Conservation (phyloP, 2,888 invertebrate species). For the Chelonus formosanus region DNA sequence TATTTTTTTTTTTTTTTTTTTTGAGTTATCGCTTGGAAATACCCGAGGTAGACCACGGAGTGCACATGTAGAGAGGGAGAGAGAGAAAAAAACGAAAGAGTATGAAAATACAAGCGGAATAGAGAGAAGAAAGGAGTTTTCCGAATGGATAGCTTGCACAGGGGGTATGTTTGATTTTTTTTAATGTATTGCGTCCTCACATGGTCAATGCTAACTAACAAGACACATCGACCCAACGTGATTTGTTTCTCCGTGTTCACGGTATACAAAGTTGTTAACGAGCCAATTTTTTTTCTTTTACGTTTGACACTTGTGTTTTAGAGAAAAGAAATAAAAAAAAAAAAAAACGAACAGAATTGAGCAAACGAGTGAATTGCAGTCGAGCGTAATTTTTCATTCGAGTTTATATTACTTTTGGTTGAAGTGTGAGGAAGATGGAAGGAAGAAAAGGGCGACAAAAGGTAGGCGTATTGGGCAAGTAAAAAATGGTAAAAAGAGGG, state of each 20-base stretch:
- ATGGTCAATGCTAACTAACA: conserved; percentile 27
- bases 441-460: not conserved
- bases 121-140: conserved; percentile 24
- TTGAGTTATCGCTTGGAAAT: conserved; percentile 20
- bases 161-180: conserved; percentile 16
- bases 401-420: conserved; percentile 4
- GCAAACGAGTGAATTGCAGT: conserved; percentile 8
- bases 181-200: conserved; percentile 10
- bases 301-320: not conserved
- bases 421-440: not conserved
- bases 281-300: conserved; percentile 28
- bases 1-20: too few relatives aligned
- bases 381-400: conserved; percentile 4
- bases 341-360: not conserved
- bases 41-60: conserved; percentile 19
- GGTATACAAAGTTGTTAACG: conserved; percentile 26
- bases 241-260: conserved; percentile 16
- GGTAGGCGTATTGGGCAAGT: not conserved
- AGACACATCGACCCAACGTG: conserved; percentile 26
- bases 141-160: conserved; percentile 23
- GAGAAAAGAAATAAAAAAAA: not conserved
- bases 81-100: conserved; percentile 4
- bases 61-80: conserved; percentile 5
- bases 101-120: conserved; percentile 12
- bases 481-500: not conserved